Evolutionary conservation across 1,140 invertebrate genomes (phyloP).

Genomic region (Aphelenchoides avenae): DNA sequence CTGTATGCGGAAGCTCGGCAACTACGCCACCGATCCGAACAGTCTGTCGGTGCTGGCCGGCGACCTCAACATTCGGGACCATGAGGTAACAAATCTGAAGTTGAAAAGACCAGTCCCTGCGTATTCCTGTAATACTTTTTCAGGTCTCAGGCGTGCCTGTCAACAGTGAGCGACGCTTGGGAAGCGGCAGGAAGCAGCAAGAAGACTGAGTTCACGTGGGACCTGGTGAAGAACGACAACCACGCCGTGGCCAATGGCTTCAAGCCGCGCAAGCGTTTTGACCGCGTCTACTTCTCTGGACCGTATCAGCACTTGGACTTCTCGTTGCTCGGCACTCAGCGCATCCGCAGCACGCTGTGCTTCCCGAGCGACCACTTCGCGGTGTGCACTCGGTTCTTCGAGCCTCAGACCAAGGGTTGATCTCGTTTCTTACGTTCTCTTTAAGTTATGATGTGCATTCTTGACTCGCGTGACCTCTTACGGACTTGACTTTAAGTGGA

Average conservation of each 20-base stretch:
- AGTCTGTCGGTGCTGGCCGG: too few relatives aligned
- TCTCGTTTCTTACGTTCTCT: too few relatives aligned
- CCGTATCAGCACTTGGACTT: conserved; percentile 35
- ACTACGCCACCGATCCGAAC: too few relatives aligned
- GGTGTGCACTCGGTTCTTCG: conserved; percentile 32
- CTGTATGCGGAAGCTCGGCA: conserved; percentile 46
- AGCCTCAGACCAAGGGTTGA: too few relatives aligned
- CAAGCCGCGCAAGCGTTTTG: conserved; percentile 27
- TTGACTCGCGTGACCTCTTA: too few relatives aligned
- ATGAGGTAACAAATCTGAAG: too few relatives aligned
- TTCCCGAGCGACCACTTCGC: conserved; percentile 43
- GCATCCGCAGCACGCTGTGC: conserved; percentile 20
- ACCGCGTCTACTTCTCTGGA: conserved; percentile 26
- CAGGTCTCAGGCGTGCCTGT: too few relatives aligned
- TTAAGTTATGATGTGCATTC: too few relatives aligned
- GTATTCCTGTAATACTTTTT: too few relatives aligned
- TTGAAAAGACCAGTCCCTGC: too few relatives aligned
- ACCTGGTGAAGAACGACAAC: conserved; percentile 32
- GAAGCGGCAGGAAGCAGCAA: conserved; percentile 20
- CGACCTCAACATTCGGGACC: conserved; percentile 34
- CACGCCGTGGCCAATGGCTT: conserved; percentile 1
- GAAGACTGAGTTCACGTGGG: conserved; percentile 29
- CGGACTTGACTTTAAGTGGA: too few relatives aligned
- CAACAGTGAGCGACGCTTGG: conserved; percentile 31
- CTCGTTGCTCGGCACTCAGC: conserved; percentile 27